Evolutionary conservation across 2,113 vertebrate genomes (phyloP).

Genomic region (Pica pica): DNA sequence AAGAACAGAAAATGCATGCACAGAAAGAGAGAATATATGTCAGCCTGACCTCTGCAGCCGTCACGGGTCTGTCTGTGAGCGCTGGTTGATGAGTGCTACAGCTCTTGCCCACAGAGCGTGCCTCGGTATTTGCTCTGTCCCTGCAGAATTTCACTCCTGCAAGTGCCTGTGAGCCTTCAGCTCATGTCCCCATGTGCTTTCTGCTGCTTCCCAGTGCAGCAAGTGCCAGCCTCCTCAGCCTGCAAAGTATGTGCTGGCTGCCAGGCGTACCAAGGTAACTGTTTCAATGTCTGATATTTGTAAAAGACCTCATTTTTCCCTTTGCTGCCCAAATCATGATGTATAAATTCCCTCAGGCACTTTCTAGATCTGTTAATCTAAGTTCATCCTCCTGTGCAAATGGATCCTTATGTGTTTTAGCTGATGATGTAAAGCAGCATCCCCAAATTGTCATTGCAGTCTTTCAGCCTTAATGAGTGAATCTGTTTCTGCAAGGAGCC

Average conservation of each 20-base stretch:
- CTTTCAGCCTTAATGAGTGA: slow-evolving; percentile 14
- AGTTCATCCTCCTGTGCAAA: background rate
- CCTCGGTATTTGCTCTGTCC: background rate
- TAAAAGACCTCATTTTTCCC: background rate
- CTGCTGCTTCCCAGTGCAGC: background rate
- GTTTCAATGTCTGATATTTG: background rate
- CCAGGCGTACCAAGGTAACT: background rate
- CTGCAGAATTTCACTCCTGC: background rate
- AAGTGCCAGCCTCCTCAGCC: background rate
- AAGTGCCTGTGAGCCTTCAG: background rate
- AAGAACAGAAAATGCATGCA: background rate
- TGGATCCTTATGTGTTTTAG: slow-evolving; percentile 28
- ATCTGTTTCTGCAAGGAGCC: background rate
- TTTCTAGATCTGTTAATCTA: background rate
- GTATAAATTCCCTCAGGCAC: background rate
- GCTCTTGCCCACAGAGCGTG: rapidly evolving
- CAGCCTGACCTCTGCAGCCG: background rate
- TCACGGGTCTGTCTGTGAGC: background rate
- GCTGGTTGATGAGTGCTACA: background rate
- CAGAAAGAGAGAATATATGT: background rate
- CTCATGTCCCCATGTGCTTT: background rate
- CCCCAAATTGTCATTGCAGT: background rate
- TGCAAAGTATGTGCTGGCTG: background rate
- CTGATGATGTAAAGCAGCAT: background rate
- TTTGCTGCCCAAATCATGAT: background rate